phyloP scores from a whole-genome alignment of 2,888 invertebrate genomes.

The Fragum whitleyi region DNA sequence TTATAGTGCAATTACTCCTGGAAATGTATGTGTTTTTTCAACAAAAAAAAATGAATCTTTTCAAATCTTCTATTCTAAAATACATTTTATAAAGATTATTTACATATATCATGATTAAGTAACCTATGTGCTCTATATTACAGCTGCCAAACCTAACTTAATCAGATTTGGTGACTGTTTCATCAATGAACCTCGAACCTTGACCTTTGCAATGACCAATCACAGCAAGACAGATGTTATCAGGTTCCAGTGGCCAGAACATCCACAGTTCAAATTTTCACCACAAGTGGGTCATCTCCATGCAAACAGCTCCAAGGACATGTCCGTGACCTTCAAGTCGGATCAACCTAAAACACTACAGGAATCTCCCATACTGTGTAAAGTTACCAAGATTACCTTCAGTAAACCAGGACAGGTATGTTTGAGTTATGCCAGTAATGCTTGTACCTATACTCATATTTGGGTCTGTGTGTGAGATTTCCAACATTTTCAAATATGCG shows the following conservation, averaged over 20 bases:
- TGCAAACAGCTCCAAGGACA: slow-evolving; percentile 85
- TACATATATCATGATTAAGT: too few relatives aligned
- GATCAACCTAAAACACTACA: slow-evolving; percentile 83
- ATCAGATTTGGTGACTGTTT: slow-evolving; percentile 84
- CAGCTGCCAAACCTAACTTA: slow-evolving; percentile 84
- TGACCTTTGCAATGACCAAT: slow-evolving; percentile 84
- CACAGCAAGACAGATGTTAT: slow-evolving; percentile 82
- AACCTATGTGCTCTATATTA: too few relatives aligned
- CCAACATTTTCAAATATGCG: too few relatives aligned
- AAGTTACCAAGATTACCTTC: slow-evolving; percentile 82
- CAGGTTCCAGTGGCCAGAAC: slow-evolving; percentile 83
- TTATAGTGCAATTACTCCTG: too few relatives aligned
- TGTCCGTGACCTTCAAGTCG: slow-evolving; percentile 87
- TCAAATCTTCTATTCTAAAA: too few relatives aligned
- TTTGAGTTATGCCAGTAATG: too few relatives aligned
- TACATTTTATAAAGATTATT: too few relatives aligned
- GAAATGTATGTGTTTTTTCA: too few relatives aligned
- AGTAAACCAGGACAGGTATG: slow-evolving; percentile 80
- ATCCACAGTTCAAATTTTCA: slow-evolving; percentile 85
- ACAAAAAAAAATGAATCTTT: too few relatives aligned
- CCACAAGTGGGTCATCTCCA: slow-evolving; percentile 86
- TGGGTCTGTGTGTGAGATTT: too few relatives aligned
- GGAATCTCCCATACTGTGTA: slow-evolving; percentile 79
- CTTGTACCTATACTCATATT: too few relatives aligned
- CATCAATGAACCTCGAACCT: slow-evolving; percentile 81